Base-by-base conservation (phyloP, 2,113 vertebrate genomes). In the Thalassoma bifasciatum region DNA sequence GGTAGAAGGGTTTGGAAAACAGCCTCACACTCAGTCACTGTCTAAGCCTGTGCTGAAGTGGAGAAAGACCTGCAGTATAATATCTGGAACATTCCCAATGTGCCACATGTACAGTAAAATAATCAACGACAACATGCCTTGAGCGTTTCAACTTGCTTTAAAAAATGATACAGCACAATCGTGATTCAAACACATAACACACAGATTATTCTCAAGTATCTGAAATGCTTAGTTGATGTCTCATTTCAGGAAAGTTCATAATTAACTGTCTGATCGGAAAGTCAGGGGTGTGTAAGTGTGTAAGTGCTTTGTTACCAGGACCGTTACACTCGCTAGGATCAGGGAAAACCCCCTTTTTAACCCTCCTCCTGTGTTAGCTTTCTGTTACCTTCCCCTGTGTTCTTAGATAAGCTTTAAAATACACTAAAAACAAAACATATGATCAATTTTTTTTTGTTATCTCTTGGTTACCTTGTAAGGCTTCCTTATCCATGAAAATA, bases 51-150 rank as follows among this genome's bases (percentile, higher is more conserved):
- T 30, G 21, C 57, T 17, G 64, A 61, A n/a, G n/a, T n/a, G n/a
- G n/a, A 60, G 19, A 66, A 64, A 53, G 4, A 26, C 36, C 53
- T 21, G 46, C 22, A 60, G 71, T 38, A 40, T 38, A 40, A 47
- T 9, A 72, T 81, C 57, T 89, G 90, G 91, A 82, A 78, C 77
- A 36, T 70, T 10, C 51, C 81, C 81, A 89, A 90, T 66, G 1
- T 89, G 91, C 89, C 92, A 93, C 92, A 92, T 92, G 76, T 89
- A 82, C 91, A 92, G 46, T 52, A 6, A 54, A 67, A 72, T 9
- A 22, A n/a, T 64, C 3, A 23, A 52, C 0, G 37, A 30, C 38
- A 61, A 58, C 58, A 47, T 12, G 6, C 19, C 40, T 19, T 30
- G 5, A 59, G 8, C 9, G 42, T n/a, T 49, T 58, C 16, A 50